phyloP scores from a whole-genome alignment of 2,888 invertebrate species.

The Campaea margaritaria region DNA sequence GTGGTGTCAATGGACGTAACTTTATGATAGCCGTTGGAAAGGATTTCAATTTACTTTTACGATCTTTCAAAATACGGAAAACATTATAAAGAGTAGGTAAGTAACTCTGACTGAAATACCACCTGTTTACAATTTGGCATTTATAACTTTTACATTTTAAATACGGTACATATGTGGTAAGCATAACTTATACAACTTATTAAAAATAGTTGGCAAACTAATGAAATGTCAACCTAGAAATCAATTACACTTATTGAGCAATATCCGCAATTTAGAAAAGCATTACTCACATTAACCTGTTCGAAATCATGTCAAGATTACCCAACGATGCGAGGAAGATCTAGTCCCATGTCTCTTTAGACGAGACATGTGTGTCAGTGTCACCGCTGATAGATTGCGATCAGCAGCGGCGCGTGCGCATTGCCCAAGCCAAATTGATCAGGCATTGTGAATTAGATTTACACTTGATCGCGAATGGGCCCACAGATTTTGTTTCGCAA shows the following conservation, averaged over 20 bases:
- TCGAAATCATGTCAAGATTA: conserved; percentile 34
- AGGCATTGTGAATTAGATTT: conserved; percentile 56
- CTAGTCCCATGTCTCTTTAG: background rate
- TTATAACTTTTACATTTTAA: background rate
- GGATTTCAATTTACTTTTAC: background rate
- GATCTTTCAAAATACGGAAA: background rate
- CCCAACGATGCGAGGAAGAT: conserved; percentile 15
- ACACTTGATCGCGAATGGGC: conserved; percentile 52
- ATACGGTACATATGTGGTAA: too few species aligned
- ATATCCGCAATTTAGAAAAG: conserved; percentile 34
- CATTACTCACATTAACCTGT: conserved; percentile 26
- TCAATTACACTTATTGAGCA: conserved; percentile 39
- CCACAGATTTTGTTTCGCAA: conserved; percentile 42
- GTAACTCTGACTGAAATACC: conserved; percentile 1
- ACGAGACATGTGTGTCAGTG: conserved; percentile 50
- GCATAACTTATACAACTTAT: conserved; percentile 11
- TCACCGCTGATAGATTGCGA: conserved; percentile 40
- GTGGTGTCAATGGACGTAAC: background rate
- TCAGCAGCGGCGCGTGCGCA: conserved; percentile 34
- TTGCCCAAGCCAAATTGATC: conserved; percentile 39
- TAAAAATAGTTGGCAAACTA: conserved; percentile 30
- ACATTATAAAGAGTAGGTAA: background rate
- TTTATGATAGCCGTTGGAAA: background rate
- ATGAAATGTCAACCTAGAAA: conserved; percentile 36
- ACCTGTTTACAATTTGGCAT: conserved; percentile 3